Evolutionary conservation across 2,797 vertebrate genomes (phyloP), one percentile per base, ranked within the genome.

Genomic region (Echeneis naucrates): DNA sequence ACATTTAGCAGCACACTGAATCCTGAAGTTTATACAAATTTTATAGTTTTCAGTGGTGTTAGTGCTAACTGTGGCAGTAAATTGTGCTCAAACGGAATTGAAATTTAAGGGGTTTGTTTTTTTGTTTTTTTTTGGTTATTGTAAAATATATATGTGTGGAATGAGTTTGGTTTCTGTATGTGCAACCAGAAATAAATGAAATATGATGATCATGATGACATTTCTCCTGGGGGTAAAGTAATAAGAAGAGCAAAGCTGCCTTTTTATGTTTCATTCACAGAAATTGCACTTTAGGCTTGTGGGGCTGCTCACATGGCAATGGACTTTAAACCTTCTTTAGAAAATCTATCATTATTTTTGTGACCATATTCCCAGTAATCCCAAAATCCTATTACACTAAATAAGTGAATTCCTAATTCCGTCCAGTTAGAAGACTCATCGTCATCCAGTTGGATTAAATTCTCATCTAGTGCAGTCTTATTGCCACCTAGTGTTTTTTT

Each of bases 301-400:
- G 4, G 9, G 38, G 30, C 50, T n/a, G 44, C 47, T 32, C n/a
- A 13, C n/a, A 10, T 54, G 16, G 19, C 40, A 55, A 7, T n/a
- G 50, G 33, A 54, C 42, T 68, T 45, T 40, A 47, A 48, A 26
- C 35, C 24, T 6, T 53, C 4, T 62, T 72, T 54, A 53, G 12
- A 48, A 83, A 68, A 64, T 63, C 19, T 54, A 60, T 74, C 37
- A 23, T 57, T 68, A 50, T 66, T 56, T 45, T 75, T 81, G 26
- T 52, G 55, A 53, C 53, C 60, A 67, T 51, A 77, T 81, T 82
- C 55, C 12, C 33, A 61, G 50, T 76, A 82, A 82, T 87, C 68
- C 69, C 47, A 52, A 68, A 79, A 88, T 86, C 75, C 71, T 65
- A 65, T 81, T 61, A 63, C 53, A 60, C 27, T 27, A 58, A 84